Percentiles rank a stretch among this genome's conserved stretches.
phyloP scores from a whole-genome alignment of 30 jellyfish, hydroid and myxozoan genomes.

The Pseudorhiza aurosa region DNA sequence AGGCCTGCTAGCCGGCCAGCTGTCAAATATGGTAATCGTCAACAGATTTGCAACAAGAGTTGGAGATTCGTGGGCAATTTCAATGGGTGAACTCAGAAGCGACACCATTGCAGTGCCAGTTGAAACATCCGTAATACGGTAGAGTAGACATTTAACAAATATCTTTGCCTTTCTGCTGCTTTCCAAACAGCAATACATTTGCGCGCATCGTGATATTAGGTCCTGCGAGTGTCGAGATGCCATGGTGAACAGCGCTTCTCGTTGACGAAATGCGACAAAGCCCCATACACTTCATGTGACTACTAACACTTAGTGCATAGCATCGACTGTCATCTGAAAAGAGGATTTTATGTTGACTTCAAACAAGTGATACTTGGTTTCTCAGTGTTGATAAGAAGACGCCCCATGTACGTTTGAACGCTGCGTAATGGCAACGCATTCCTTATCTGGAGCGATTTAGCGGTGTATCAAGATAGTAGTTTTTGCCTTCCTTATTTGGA shows the following conservation, averaged over 20 bases:
- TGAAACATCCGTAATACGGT: conserved; percentile 14
- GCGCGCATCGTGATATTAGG: not conserved
- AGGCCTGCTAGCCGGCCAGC: conserved; percentile 40
- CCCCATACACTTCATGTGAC: too few species aligned
- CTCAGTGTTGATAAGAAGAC: too few species aligned
- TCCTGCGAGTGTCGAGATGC: not conserved
- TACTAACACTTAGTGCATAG: too few species aligned
- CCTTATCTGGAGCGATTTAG: too few species aligned
- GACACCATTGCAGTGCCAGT: conserved; percentile 19
- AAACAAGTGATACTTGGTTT: too few species aligned
- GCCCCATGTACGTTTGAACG: too few species aligned
- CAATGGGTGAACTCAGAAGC: conserved; percentile 12
- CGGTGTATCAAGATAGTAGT: too few species aligned
- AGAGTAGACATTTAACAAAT: too few species aligned
- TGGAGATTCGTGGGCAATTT: conserved; percentile 65
- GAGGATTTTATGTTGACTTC: too few species aligned
- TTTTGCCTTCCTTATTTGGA: too few species aligned
- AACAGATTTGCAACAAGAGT: conserved; percentile 38
- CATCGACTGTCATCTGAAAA: too few species aligned
- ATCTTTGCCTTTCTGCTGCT: not conserved
- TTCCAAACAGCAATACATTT: not conserved
- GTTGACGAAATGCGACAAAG: not conserved
- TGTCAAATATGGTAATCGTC: conserved; percentile 10
- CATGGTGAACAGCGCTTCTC: not conserved
- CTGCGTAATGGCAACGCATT: too few species aligned